Evolutionary conservation across 2,888 invertebrate species (phyloP).

Genomic region (Erebia ligea): DNA sequence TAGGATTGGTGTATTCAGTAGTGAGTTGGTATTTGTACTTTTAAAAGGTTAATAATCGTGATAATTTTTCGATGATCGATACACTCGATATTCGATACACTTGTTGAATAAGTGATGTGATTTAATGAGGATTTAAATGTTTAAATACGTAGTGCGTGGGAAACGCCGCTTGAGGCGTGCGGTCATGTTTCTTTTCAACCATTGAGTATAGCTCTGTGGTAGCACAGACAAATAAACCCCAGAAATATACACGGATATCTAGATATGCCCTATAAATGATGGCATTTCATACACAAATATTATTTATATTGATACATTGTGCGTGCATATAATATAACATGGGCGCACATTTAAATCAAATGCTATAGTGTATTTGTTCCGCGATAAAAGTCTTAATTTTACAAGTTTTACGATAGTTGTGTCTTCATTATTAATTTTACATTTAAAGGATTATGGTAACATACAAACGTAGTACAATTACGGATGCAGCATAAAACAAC

Average conservation of each 20-base stretch:
- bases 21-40: slow-evolving; percentile 76
- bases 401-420: slow-evolving; percentile 34
- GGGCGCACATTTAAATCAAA: slow-evolving; percentile 32
- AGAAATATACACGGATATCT: background rate
- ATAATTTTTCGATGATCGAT: slow-evolving; percentile 40
- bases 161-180: slow-evolving; percentile 73
- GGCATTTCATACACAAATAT: slow-evolving; percentile 18
- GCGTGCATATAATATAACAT: slow-evolving; percentile 21
- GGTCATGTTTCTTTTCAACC: slow-evolving; percentile 61
- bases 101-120: slow-evolving; percentile 63
- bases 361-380: slow-evolving; percentile 39
- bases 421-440: background rate
- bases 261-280: background rate
- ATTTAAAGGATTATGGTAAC: no score
- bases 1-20: slow-evolving; percentile 78
- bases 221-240: slow-evolving; percentile 25
- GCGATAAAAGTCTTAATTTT: slow-evolving; percentile 25
- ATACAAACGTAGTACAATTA: no score
- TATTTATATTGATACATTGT: slow-evolving; percentile 20
- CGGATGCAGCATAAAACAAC: no score
- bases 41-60: slow-evolving; percentile 62
- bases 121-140: slow-evolving; percentile 54
- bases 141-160: slow-evolving; percentile 53
- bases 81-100: slow-evolving; percentile 45
- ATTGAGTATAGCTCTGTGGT: slow-evolving; percentile 29